These are phyloP conservation scores for Exephanes ischioxanthus DNA, from an alignment of 2,888 invertebrate species.

Conservation along the genomic window DNA sequence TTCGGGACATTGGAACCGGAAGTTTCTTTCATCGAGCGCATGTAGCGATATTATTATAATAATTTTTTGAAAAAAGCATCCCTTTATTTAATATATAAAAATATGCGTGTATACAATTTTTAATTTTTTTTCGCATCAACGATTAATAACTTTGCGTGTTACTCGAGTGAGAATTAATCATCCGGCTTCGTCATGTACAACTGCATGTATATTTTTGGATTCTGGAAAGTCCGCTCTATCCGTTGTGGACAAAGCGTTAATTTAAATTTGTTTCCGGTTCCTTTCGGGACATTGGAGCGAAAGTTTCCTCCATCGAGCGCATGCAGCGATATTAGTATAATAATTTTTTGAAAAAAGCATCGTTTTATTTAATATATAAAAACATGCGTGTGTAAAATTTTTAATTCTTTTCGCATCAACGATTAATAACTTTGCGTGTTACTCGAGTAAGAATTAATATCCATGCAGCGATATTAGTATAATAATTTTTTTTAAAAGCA, in stretches of 20 bases:
- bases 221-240: slow-evolving; percentile 47
- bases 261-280: slow-evolving; percentile 44
- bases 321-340: neutral
- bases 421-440: slow-evolving; percentile 6
- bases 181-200: slow-evolving; percentile 21
- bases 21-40: neutral
- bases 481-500: neutral
- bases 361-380: no score
- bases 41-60: neutral
- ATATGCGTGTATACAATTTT: neutral
- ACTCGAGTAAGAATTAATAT: slow-evolving; percentile 11
- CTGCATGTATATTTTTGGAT: neutral
- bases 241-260: slow-evolving; percentile 55
- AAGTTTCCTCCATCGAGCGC: neutral
- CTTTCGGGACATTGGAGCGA: neutral
- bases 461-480: neutral
- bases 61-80: no score
- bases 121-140: slow-evolving; percentile 23
- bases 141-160: slow-evolving; percentile 6
- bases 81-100: no score
- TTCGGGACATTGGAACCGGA: neutral
- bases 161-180: slow-evolving; percentile 28
- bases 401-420: slow-evolving; percentile 22
- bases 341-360: no score
- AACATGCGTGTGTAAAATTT: neutral